phyloP scores from a whole-genome alignment of 1,140 invertebrate species.

The Megathymus violae region DNA sequence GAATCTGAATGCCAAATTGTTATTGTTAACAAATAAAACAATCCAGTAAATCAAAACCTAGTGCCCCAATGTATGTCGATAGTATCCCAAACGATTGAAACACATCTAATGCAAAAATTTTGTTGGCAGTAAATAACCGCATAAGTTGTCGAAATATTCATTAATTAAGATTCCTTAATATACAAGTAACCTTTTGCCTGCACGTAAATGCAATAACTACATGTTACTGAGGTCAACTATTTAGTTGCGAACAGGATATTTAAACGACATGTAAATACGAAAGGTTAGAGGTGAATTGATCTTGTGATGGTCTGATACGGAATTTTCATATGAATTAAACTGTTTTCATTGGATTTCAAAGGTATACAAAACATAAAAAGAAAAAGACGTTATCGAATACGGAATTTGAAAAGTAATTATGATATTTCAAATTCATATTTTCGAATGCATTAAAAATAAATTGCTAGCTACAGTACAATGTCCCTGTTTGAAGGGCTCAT shows the following conservation, averaged over 20 bases:
- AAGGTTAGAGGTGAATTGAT: conserved; percentile 7
- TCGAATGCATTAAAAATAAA: no score
- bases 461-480: no score
- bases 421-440: no score
- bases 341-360: no score
- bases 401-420: no score
- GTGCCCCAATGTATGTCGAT: no score
- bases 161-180: conserved; percentile 46
- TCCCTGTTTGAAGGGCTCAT: no score
- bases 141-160: conserved; percentile 43
- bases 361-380: no score
- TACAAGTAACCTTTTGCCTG: conserved; percentile 60
- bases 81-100: conserved; percentile 40
- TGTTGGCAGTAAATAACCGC: conserved; percentile 3
- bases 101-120: conserved; percentile 56
- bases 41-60: no score
- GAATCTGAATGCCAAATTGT: no score
- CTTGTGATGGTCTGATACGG: not conserved
- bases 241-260: conserved; percentile 12
- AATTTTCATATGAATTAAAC: not conserved
- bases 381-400: no score
- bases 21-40: no score
- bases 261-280: conserved; percentile 6
- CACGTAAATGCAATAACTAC: conserved; percentile 11
- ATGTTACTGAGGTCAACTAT: conserved; percentile 38